Evolutionary conservation across 2,797 vertebrate genomes (phyloP), one percentile per base, ranked within the genome.

Genomic region (Sebastes cheni): DNA sequence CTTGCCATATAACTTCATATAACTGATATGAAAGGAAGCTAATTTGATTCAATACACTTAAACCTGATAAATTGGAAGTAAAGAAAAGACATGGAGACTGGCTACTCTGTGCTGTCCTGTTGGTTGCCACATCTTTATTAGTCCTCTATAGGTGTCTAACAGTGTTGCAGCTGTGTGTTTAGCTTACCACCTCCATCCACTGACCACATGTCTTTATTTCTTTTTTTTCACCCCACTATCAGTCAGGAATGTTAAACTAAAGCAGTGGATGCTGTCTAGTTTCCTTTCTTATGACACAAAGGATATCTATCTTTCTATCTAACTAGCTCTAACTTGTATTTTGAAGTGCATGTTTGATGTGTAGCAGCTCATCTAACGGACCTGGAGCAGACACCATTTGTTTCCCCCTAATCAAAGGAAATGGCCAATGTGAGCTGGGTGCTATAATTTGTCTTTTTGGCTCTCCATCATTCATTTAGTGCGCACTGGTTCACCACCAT

Each of bases 391-490:
- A 16, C 42, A 16, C 30, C 25, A 50, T 67, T 56, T 68, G 25
- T 70, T 78, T 30, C 16, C 66, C 7, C 7, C 18, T 20, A 72
- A 46, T 67, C 39, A 73, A 73, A 81, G 46, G 39, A 54, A 71
- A 66, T 12, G 36, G 8, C 25, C 36, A 54, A 0, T 23, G 27
- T 22, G 58, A 59, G 68, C 14, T 46, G 14, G 10, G 18, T 20
- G 27, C 22, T 29, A 18, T 46, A 4, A 55, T 74, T 50, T 18
- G 13, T 74, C 14, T 60, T 12, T 58, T 12, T 58, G 12, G 3
- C 67, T 61, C 66, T 14, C 89, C 92, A 89, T 79, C 70, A 66
- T 39, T 56, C 54, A 52, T 67, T 52, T 2, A n/a, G n/a, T 64
- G 14, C 13, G 34, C 56, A 34, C 71, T 46, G 52, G 11, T 72